Base-by-base conservation (phyloP, 2,113 vertebrate species). In the Chaetodon trifascialis region DNA sequence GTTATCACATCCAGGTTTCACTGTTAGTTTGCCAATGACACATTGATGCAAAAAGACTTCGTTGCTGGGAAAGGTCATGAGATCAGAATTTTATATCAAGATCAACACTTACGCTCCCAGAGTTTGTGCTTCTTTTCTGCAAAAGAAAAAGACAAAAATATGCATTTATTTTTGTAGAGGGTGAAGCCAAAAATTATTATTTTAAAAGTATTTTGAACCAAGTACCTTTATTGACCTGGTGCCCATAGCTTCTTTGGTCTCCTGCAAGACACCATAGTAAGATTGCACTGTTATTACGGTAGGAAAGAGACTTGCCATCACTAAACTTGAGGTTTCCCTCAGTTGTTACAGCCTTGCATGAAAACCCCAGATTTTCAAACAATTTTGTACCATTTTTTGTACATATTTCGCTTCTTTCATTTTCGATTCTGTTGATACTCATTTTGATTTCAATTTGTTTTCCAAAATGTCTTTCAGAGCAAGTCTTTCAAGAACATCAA, bases 91-190 rank as follows among this genome's bases (percentile, higher is more conserved):
- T 21, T 63, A 42, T 11, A 55, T 63, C 4, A 67, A 42, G 9
- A 55, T 63, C 4, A 59, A 14, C 55, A 25, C 86, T 87, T 83
- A 92, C 86, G 7, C 81, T 23, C 25, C 19, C 38, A 65, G 76
- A 47, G 63, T 62, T 52, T 47, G 40, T 80, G 65, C 90, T 93
- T 80, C 90, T 88, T 89, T 93, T 94, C 93, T 94, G 85, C 64
- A 4, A 14, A 23, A 54, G 9, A 77, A 59, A 80, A 62, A 55
- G 10, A 68, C 1, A 73, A 11, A 59, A n/a, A 38, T 7, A 51
- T 46, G 4, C 2, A 15, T 59, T 60, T 36, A 44, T 46, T 52
- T 63, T 11, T 17, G 4, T 71, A 6, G 3, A 69, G 25, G 14
- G 30, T 63, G 1, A 23, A 34, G 25, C 30, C 30, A 30, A 30